Evolutionary conservation across 2,113 vertebrate genomes (phyloP).

Genomic region (Felis chaus): DNA sequence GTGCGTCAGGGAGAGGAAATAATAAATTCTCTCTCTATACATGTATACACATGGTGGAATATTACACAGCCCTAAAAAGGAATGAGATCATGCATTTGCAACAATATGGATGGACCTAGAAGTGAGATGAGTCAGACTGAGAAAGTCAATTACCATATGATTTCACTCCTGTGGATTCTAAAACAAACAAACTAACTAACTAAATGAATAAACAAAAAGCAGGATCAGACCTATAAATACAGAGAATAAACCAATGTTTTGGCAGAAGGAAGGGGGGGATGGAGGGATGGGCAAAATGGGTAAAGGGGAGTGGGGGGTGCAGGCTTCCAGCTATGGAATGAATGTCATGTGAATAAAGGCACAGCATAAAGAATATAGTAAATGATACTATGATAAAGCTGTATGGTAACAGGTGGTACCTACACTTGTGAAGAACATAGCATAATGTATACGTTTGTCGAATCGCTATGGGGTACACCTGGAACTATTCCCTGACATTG

Average conservation of each 20-base stretch:
- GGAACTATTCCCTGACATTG: neutral
- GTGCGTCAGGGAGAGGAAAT: neutral
- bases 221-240: neutral
- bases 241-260: neutral
- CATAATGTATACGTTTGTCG: neutral
- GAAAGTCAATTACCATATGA: neutral
- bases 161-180: neutral
- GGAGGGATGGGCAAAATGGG: neutral
- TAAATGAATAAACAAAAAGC: neutral
- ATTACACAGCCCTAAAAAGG: neutral
- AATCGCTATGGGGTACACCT: neutral
- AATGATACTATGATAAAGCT: neutral
- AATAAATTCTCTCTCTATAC: neutral
- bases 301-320: neutral
- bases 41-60: neutral
- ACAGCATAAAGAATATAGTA: neutral
- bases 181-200: neutral
- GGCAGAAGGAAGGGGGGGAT: neutral
- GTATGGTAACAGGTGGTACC: neutral
- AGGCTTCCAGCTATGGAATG: neutral
- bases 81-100: neutral
- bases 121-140: neutral
- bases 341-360: neutral
- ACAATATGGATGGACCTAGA: neutral
- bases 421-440: neutral